Percentiles rank a stretch among this genome's conserved stretches.
These are phyloP conservation scores for Lutjanus erythropterus DNA, from an alignment of 2,113 vertebrate species.

Conservation along the genomic window DNA sequence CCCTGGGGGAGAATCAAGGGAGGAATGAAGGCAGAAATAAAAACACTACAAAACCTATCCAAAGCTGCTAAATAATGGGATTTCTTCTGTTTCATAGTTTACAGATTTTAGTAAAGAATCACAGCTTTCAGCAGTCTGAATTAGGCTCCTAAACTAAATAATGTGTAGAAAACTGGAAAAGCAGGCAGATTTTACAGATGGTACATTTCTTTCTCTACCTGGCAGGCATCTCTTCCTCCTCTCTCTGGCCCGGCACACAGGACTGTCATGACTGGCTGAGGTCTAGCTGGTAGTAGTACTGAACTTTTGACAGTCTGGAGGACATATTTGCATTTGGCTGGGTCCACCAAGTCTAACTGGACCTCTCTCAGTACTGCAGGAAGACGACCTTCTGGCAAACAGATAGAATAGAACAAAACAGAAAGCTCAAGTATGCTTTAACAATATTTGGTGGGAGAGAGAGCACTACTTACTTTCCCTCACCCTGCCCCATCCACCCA, in stretches of 20 bases:
- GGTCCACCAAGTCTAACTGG: slow-evolving; percentile 85
- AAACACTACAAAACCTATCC: not conserved
- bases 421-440: not conserved
- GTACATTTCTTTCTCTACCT: slow-evolving; percentile 78
- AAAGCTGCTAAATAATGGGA: not conserved
- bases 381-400: slow-evolving; percentile 82
- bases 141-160: not conserved
- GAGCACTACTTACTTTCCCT: slow-evolving; percentile 83
- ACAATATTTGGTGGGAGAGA: not conserved
- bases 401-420: not conserved
- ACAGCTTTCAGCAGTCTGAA: not conserved
- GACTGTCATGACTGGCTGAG: slow-evolving; percentile 77
- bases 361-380: slow-evolving; percentile 87
- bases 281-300: not conserved
- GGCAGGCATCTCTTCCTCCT: slow-evolving; percentile 90
- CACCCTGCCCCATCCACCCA: slow-evolving; percentile 89
- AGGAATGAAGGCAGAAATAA: not conserved
- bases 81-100: not conserved
- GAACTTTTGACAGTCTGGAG: slow-evolving; percentile 81
- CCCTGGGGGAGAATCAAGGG: slow-evolving; percentile 79
- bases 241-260: slow-evolving; percentile 90
- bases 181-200: not conserved
- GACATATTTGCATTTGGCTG: slow-evolving; percentile 81
- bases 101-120: not conserved
- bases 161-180: not conserved